Percentiles rank a stretch among this genome's conserved stretches.
phyloP scores from a whole-genome alignment of 2,888 invertebrate species.

The Drosophila siamana region DNA sequence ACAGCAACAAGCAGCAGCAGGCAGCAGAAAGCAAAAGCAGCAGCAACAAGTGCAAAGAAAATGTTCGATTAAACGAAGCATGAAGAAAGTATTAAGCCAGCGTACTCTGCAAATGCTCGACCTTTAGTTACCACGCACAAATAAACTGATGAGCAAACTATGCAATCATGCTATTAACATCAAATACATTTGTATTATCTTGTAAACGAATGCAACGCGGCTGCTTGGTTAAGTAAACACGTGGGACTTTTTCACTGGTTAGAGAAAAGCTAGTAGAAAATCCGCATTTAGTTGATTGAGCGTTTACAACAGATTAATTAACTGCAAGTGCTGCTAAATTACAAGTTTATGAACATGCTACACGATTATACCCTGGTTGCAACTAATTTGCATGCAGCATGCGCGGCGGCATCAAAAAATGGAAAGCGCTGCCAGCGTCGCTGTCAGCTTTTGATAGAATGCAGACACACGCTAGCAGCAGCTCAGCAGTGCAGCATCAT shows the following conservation, averaged over 20 bases:
- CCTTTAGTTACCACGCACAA: slow-evolving; percentile 28
- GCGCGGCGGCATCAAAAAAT: slow-evolving; percentile 46
- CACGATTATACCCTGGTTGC: slow-evolving; percentile 33
- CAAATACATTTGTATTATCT: neutral
- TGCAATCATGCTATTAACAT: slow-evolving; percentile 4
- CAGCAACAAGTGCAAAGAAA: slow-evolving; percentile 45
- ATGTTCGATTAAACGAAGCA: slow-evolving; percentile 46
- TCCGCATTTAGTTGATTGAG: neutral
- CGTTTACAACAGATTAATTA: neutral
- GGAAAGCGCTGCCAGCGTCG: slow-evolving; percentile 61
- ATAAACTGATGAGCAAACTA: neutral
- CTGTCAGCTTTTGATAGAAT: slow-evolving; percentile 45
- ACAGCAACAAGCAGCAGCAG: slow-evolving; percentile 1
- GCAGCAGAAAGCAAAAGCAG: slow-evolving; percentile 22
- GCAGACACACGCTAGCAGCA: slow-evolving; percentile 13
- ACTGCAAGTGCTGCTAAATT: neutral
- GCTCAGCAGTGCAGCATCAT: slow-evolving; percentile 28
- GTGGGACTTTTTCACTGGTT: neutral
- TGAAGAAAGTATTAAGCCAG: slow-evolving; percentile 33
- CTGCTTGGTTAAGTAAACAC: neutral
- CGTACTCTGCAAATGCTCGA: slow-evolving; percentile 30
- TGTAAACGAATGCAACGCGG: neutral
- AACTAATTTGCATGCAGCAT: slow-evolving; percentile 39
- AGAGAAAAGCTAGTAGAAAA: neutral
- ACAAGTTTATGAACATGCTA: neutral